Evolutionary conservation across 2,113 vertebrate genomes (phyloP).

Genomic region (Peucedramus taeniatus): DNA sequence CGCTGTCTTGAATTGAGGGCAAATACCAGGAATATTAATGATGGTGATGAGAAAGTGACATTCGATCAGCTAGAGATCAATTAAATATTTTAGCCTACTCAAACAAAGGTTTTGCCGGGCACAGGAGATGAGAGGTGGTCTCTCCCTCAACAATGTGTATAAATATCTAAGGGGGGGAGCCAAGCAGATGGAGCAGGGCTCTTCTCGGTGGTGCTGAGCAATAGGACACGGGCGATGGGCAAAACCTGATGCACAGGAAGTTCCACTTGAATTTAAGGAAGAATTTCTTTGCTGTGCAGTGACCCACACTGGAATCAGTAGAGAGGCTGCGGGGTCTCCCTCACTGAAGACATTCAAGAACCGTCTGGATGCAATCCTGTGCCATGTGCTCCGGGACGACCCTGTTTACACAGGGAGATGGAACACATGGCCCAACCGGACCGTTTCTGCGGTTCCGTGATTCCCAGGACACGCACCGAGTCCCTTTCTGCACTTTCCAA

Average conservation of each 20-base stretch:
- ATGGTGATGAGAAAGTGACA: not conserved
- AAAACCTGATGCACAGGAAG: not conserved
- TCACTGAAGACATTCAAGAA: not conserved
- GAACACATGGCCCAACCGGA: not conserved
- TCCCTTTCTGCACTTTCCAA: not conserved
- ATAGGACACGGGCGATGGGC: not conserved
- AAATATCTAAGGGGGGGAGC: not conserved
- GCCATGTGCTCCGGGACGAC: not conserved
- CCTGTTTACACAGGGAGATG: not conserved
- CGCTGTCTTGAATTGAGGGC: not conserved
- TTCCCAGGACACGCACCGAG: not conserved
- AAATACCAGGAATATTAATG: not conserved
- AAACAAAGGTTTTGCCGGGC: not conserved
- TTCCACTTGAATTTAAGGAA: not conserved
- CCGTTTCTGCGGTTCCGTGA: not conserved
- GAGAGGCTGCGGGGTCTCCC: not conserved
- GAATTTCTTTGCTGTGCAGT: not conserved
- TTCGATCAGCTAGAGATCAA: not conserved
- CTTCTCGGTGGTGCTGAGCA: not conserved
- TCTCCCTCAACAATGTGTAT: not conserved
- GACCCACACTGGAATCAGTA: not conserved
- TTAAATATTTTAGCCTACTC: not conserved
- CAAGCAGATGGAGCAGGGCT: not conserved
- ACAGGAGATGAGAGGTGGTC: rapidly evolving
- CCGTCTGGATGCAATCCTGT: not conserved